Base-by-base conservation (phyloP, 2,797 vertebrate genomes). In the Hypotaenidia okinawae region DNA sequence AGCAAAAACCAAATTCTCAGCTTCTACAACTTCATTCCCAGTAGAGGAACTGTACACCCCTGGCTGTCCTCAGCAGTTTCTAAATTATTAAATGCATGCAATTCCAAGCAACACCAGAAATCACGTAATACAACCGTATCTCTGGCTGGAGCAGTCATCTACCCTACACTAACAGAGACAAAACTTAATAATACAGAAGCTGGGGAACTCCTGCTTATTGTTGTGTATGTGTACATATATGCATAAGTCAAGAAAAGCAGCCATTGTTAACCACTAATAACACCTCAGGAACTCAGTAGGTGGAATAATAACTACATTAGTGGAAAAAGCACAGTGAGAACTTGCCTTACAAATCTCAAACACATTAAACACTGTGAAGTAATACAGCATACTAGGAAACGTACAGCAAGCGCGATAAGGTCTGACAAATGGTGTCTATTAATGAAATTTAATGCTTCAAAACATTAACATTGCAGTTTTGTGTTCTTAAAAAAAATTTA, bases 281-380 rank as follows among this genome's bases (percentile, higher is more conserved):
- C 14, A 89, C 11, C 41, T 83, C 41, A 62, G 41, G 89, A 94
- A 87, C 21, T 85, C 82, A 76, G 45, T 23, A 91, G 35, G 45
- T 87, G 35, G 47, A 94, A 87, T 64, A 94, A 49, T 64, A 84
- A 62, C 52, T 68, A 54, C 2, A 58, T 55, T 11, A 64, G 13
- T 61, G 30, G 73, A 51, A 63, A 92, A 94, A 62, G 18, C 55
- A 84, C 33, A 62, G 55, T 37, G 14, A 93, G 47, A 85, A 80
- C 37, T 14, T 76, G 19, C 32, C 37, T 87, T 33, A 85, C 82
- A 72, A 79, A 33, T 85, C 64, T 69, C 33, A 28, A 68, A 69
- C 13, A 32, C 14, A 33, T 66, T 69, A 59, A 87, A 84, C 5
- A 66, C 8, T 4, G 37, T 1, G 0, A 85, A 83, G 39, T 63